Conservation (phyloP, 1,140 invertebrate genomes). For the Drosophila varians region DNA sequence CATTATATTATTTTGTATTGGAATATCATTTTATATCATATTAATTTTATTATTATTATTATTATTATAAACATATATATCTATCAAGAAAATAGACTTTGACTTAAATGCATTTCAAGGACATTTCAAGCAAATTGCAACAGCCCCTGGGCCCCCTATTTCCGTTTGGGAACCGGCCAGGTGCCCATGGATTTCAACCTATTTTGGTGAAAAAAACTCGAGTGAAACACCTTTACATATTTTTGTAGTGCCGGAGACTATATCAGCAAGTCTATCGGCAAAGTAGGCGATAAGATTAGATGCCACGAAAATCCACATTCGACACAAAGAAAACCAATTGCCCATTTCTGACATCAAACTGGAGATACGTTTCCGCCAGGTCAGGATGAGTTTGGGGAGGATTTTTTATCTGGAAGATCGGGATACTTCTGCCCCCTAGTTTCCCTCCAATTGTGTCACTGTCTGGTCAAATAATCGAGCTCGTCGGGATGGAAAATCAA, state of each 20-base stretch:
- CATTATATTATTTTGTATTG: too few relatives aligned
- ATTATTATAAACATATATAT: too few relatives aligned
- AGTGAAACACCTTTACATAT: conserved; percentile 25
- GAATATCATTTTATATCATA: too few relatives aligned
- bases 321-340: conserved; percentile 18
- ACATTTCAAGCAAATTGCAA: too few relatives aligned
- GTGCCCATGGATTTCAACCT: neutral
- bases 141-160: too few relatives aligned
- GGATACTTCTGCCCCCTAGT: neutral
- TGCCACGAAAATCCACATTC: conserved; percentile 7
- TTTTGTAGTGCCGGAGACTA: conserved; percentile 4
- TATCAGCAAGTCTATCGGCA: conserved; percentile 34
- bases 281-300: conserved; percentile 41
- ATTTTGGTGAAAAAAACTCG: neutral
- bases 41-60: too few relatives aligned
- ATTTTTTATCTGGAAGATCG: neutral
- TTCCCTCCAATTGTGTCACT: neutral
- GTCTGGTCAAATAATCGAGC: conserved; percentile 6
- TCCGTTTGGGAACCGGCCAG: conserved; percentile 11
- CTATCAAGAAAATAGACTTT: too few relatives aligned
- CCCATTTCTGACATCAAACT: conserved; percentile 7
- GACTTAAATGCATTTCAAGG: neutral
- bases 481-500: conserved; percentile 35
- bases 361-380: neutral
- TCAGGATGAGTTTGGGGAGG: conserved; percentile 1